Base-by-base conservation (phyloP, 1,140 invertebrate species). In the Macrostomum lignano region DNA sequence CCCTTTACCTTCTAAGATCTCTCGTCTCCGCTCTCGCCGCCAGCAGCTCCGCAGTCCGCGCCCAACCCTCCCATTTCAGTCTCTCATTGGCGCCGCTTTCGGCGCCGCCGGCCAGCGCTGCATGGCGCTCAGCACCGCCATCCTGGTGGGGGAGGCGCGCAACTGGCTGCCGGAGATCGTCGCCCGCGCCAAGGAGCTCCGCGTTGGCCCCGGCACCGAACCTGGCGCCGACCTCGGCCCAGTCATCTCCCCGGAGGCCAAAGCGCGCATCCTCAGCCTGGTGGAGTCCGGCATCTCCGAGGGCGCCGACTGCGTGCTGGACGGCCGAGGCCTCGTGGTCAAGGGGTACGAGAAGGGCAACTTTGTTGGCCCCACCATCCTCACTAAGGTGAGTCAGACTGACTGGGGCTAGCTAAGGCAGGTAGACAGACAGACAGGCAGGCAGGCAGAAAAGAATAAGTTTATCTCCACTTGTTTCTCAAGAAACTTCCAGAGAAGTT, bases 61-160 rank as follows among this genome's bases (percentile, higher is more conserved):
- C n/a, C n/a, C n/a, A n/a, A n/a, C n/a, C n/a, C n/a, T n/a, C 17
- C 7, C 4, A 21, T 43, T 37, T 25, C 39, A 52, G 48, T n/a
- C n/a, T n/a, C 62, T 96, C 24, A 69, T 74, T 17, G 88, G 88
- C 0, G 86, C 88, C 19, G 86, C 81, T 1, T 96, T 94, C 59
- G 91, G 88, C 1, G 68, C 68, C 29, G 68, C 67, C 30, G 68
- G 67, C 1, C 86, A 96, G 56, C 64, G 88, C 17, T 98, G 91
- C 46, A 98, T 98, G 91, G 91, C 91, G 2, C 65, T 98, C 19
- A 82, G 79, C 11, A 93, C 86, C 0, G 82, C 76, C 5, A 69
- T 98, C 2, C 84, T 96, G 58, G 88, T 98, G 3, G 88, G 82
- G 3, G 75, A 86, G 44, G 67, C 84, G 0, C 71, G 71, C 41